Base-by-base conservation (phyloP, 1,140 invertebrate genomes). In the Musca domestica region DNA sequence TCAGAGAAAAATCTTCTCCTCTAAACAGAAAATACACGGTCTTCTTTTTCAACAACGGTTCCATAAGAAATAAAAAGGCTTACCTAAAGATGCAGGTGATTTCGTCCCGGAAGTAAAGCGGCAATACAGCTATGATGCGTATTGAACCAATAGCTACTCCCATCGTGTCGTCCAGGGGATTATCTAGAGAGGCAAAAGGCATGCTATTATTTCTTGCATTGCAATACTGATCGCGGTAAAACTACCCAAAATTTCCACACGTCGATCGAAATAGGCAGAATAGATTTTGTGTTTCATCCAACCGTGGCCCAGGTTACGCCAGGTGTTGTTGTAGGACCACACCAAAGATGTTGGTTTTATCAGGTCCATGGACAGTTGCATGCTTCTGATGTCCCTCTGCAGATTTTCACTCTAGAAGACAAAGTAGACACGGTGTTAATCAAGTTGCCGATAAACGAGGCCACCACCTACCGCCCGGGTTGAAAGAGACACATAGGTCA, bases 231-330 rank as follows among this genome's bases (percentile, higher is more conserved):
- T 14, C 34, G 14, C 34, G 34, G 49, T 25, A n/a, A 54, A 17
- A 70, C 74, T 61, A 80, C 79, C 68, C 47, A 78, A 61, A 14
- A 81, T 71, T 56, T 79, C 73, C 23, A 75, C 74, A 20, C 79
- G 67, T 6, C 63, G 46, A 77, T 81, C 79, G 27, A 81, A 81
- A 56, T 80, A 81, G 1, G 79, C 79, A 3, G 79, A 73, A 54
- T 77, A 81, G 15, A 81, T 76, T 27, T 77, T 72, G 46, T 79
- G 77, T 17, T 74, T 51, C 7, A 73, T 54, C 2, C 72, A 52
- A 12, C 72, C 30, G 25, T 77, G 74, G 0, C 79, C 79, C 6
- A 81, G 77, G n/a, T 66, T 65, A 2, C 75, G 72, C 79, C 79
- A 81, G 30, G 71, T 74, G 64, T 81, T 79, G 64, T 67, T 75